These are phyloP conservation scores for Hyposoter didymator DNA, from an alignment of 2,888 invertebrate genomes.

Conservation along the genomic window DNA sequence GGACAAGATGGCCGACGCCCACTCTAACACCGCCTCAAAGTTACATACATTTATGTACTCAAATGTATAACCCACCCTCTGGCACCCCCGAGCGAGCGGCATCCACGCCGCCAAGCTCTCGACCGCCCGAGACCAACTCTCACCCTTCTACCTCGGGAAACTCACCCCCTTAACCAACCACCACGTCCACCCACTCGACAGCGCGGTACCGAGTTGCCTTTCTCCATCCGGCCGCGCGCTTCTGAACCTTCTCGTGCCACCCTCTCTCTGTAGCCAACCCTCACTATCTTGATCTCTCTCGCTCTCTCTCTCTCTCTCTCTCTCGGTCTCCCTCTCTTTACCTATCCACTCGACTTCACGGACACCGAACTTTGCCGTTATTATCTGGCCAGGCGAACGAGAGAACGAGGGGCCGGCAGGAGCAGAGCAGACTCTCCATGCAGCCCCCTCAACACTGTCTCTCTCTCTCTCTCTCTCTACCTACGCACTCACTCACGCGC, in stretches of 20 bases:
- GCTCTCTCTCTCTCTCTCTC: conserved; percentile 41
- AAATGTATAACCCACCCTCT: conserved; percentile 83
- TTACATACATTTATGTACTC: conserved; percentile 85
- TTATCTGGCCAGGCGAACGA: conserved; percentile 79
- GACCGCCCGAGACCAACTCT: conserved; percentile 61
- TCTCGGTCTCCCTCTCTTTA: conserved; percentile 62
- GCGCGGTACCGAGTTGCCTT: conserved; percentile 67
- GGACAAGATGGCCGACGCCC: conserved; percentile 85
- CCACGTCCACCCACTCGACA: conserved; percentile 67
- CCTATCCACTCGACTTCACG: conserved; percentile 81
- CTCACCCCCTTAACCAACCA: conserved; percentile 66
- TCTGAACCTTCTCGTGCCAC: conserved; percentile 57
- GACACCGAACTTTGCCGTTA: conserved; percentile 83
- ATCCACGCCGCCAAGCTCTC: conserved; percentile 74
- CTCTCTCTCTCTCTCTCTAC: conserved; percentile 38
- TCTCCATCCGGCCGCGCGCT: conserved; percentile 68
- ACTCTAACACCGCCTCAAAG: conserved; percentile 84
- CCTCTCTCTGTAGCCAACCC: conserved; percentile 58
- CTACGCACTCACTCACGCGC: conserved; percentile 63
- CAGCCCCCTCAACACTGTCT: conserved; percentile 45
- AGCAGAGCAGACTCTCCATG: conserved; percentile 63
- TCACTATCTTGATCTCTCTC: conserved; percentile 48
- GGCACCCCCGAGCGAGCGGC: conserved; percentile 67
- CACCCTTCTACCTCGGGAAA: conserved; percentile 53
- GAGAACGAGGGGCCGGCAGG: conserved; percentile 71